Evolutionary conservation across 1,140 invertebrate species (phyloP).

Genomic region (Lethocerus indicus): DNA sequence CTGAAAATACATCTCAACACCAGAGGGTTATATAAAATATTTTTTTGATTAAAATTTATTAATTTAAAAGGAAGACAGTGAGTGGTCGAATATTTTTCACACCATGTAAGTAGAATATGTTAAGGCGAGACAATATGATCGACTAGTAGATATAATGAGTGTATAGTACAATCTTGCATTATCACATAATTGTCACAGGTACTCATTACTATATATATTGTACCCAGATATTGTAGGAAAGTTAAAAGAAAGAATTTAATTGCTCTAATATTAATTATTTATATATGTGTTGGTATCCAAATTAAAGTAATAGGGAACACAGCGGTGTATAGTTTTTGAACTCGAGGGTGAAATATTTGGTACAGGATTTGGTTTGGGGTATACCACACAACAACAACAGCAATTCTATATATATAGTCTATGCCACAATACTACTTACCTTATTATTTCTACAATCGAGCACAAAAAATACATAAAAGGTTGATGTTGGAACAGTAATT

Average conservation of each 20-base stretch:
- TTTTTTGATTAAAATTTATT: constrained; percentile 2
- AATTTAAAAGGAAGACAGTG: constrained; percentile 8
- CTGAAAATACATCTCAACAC: constrained; percentile 4
- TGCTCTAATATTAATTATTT: not conserved
- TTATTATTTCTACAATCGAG: constrained; percentile 3
- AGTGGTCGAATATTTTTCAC: constrained; percentile 5
- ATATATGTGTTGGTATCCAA: not conserved
- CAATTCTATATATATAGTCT: not conserved
- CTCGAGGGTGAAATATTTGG: not conserved
- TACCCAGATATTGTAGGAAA: constrained; percentile 4
- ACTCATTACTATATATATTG: constrained; percentile 4
- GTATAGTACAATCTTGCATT: constrained; percentile 7
- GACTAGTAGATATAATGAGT: constrained; percentile 8
- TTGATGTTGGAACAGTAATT: constrained; percentile 2
- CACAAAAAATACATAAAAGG: constrained; percentile 3
- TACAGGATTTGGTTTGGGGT: constrained; percentile 3
- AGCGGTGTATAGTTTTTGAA: not conserved
- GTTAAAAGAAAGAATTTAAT: not conserved
- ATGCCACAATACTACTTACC: constrained; percentile 8
- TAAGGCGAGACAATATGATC: constrained; percentile 6
- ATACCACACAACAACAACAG: constrained; percentile 4
- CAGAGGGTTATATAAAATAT: constrained; percentile 6
- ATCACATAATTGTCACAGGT: constrained; percentile 6
- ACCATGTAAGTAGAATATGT: constrained; percentile 4
- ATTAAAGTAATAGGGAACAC: constrained; percentile 3